Base-by-base conservation (phyloP, 2,888 invertebrate species). In the Auanema freiburgensis region DNA sequence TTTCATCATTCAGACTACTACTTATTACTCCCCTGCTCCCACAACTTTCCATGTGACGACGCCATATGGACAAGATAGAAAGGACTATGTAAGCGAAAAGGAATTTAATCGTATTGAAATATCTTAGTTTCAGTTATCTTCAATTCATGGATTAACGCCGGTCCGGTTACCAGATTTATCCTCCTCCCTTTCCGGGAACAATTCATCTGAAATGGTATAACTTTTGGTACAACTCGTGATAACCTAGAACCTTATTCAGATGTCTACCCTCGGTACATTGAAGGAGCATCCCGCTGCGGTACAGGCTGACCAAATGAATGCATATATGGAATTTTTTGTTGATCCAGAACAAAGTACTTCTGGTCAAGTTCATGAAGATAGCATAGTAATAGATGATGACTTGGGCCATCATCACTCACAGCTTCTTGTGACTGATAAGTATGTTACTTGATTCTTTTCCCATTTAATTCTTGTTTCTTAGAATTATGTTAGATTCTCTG, bases 251-350 rank as follows among this genome's bases (percentile, higher is more conserved):
- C 6, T 46, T 16, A 46, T 46, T 46, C 10, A 21, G 16, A n/a
- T 44, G 11, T 16, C 40, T 57, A 42, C 52, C 59, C 11, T 60
- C 60, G 41, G 51, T 25, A 21, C 49, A 33, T 33, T 54, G 1
- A 67, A 63, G 33, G 67, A 65, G 49, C 67, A 67, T 43, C 67
- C 67, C 14, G 67, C 67, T 4, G 67, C 65, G 11, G 65, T 59
- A 10, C 66, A 65, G 43, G 62, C 65, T 2, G 67, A 65, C 24
- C 60, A 67, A 41, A 65, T 69, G 67, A 69, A 72, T 51, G 59
- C 59, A 41, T 69, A 50, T 49, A 67, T 72, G 60, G 54, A 44
- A 16, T 63, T 43, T 12, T 63, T 59, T 51, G 54, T 59, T 23
- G 63, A 42, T 18, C 42, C 21, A 25, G 59, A 54, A 16, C 57